These are phyloP conservation scores for Berghia stephanieae DNA, from an alignment of 1,140 invertebrate species.

Conservation along the genomic window DNA sequence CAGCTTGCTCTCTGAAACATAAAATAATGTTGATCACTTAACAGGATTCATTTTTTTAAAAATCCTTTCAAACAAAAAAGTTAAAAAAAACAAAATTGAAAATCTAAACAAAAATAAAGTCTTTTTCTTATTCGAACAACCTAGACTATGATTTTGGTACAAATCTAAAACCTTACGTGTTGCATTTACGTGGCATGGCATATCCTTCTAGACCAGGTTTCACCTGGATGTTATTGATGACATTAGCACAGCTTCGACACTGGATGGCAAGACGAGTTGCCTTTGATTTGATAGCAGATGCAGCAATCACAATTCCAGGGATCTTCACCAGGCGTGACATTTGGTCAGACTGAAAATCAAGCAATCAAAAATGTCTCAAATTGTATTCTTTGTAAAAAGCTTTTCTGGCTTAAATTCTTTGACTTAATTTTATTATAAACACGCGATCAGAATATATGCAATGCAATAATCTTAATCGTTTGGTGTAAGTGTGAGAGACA, in stretches of 20 bases:
- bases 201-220: constrained; percentile 97
- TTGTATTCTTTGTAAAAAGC: background rate
- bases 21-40: constrained; percentile 27
- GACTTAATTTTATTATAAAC: too few species aligned
- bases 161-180: too few species aligned
- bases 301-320: constrained; percentile 93
- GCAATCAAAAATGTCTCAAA: background rate
- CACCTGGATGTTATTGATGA: constrained; percentile 88
- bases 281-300: constrained; percentile 93
- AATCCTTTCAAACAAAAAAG: too few species aligned
- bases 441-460: too few species aligned
- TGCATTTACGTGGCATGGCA: constrained; percentile 93
- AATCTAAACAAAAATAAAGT: too few species aligned
- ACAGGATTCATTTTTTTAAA: background rate
- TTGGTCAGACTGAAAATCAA: constrained; percentile 81
- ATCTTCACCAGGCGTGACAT: constrained; percentile 95
- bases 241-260: constrained; percentile 91
- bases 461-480: too few species aligned
- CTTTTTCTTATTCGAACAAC: too few species aligned
- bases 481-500: too few species aligned
- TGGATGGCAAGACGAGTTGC: constrained; percentile 95
- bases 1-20: constrained; percentile 79
- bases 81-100: too few species aligned
- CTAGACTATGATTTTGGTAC: too few species aligned
- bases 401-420: too few species aligned